phyloP scores from a whole-genome alignment of 2,113 vertebrate species.

The Gorilla gorilla region DNA sequence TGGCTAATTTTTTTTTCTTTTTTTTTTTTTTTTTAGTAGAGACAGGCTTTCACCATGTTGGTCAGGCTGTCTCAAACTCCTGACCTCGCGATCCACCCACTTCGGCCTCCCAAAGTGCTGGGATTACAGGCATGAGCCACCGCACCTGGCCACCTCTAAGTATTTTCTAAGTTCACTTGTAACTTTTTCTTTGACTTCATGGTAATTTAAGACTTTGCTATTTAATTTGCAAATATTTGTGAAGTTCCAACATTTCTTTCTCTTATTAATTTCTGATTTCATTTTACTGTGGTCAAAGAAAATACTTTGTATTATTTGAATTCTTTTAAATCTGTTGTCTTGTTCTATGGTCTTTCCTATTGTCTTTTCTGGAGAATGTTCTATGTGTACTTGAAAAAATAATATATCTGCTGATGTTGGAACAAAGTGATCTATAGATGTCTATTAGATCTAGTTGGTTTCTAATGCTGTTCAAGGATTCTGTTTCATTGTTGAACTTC shows the following conservation, averaged over 20 bases:
- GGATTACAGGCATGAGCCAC: too few species aligned
- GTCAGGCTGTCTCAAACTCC: too few species aligned
- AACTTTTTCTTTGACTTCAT: not conserved
- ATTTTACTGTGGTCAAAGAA: not conserved
- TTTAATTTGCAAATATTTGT: not conserved
- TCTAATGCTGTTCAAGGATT: not conserved
- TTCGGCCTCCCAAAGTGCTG: too few species aligned
- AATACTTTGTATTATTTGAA: not conserved
- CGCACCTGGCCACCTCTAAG: too few species aligned
- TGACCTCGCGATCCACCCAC: too few species aligned
- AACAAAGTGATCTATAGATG: not conserved
- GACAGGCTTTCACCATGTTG: too few species aligned
- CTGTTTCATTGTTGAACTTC: not conserved
- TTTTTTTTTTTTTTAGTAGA: too few species aligned
- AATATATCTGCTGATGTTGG: not conserved
- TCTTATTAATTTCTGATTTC: not conserved
- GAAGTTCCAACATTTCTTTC: not conserved
- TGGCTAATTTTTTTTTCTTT: too few species aligned
- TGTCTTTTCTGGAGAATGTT: not conserved
- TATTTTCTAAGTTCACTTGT: not conserved
- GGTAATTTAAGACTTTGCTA: not conserved
- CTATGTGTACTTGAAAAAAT: not conserved
- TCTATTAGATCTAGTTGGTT: not conserved
- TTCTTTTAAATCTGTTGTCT: not conserved
- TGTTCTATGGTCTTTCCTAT: not conserved